These are phyloP conservation scores for Urechis unicinctus DNA, from an alignment of 2,888 invertebrate species.

Conservation along the genomic window DNA sequence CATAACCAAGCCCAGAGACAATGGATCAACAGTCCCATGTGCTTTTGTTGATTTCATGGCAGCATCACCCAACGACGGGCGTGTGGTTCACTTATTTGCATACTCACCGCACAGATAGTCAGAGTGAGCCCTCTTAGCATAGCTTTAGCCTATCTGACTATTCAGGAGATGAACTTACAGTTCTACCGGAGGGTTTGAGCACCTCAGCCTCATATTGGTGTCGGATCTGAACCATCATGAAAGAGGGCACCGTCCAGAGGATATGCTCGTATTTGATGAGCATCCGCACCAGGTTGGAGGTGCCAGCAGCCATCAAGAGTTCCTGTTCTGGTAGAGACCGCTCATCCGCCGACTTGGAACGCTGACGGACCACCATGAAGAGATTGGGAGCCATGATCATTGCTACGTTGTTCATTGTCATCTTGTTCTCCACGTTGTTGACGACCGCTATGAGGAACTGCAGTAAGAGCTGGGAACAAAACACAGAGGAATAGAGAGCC, in stretches of 20 bases:
- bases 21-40: no score
- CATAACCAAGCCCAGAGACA: no score
- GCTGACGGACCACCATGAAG: conserved; percentile 37
- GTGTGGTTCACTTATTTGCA: no score
- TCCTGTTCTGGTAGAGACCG: conserved; percentile 27
- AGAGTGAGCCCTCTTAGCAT: no score
- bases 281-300: conserved; percentile 77
- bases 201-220: conserved; percentile 31
- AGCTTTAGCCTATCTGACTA: no score
- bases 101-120: no score
- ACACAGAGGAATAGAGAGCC: no score
- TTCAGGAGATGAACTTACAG: no score
- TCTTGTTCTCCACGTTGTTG: conserved; percentile 68
- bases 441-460: conserved; percentile 72
- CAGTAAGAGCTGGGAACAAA: conserved; percentile 61
- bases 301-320: conserved; percentile 70
- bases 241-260: conserved; percentile 61
- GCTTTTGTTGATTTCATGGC: no score
- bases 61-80: no score
- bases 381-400: conserved; percentile 94
- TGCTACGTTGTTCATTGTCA: conserved; percentile 85
- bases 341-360: not conserved
- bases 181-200: conserved; percentile 7
- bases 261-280: conserved; percentile 71
- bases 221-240: conserved; percentile 8